Conservation (phyloP, 2,113 vertebrate species). For the Clarias macrocephalus region DNA sequence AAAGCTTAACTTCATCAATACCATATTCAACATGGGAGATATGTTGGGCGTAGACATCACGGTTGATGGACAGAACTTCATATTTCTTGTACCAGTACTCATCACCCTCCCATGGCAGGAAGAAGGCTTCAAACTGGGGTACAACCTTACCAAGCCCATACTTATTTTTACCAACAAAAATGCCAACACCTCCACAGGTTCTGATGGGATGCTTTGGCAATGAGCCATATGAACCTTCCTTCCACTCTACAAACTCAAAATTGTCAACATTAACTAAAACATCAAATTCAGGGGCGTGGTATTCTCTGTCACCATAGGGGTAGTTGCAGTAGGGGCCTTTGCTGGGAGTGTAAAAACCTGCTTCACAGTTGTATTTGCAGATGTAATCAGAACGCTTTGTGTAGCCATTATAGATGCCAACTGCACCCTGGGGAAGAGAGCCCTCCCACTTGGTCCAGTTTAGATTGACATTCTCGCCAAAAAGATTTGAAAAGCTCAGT, state of each 20-base stretch:
- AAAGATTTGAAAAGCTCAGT: constrained; percentile 53
- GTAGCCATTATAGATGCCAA: constrained; percentile 73
- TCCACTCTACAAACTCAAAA: constrained; percentile 77
- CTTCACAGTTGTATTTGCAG: constrained; percentile 70
- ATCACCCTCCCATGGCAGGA: constrained; percentile 72
- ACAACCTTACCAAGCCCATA: constrained; percentile 77
- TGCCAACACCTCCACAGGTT: constrained; percentile 60
- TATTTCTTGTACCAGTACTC: constrained; percentile 77
- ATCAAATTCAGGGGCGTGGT: constrained; percentile 65
- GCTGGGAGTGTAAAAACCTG: constrained; percentile 71
- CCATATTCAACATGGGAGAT: constrained; percentile 69
- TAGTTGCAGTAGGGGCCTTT: constrained; percentile 73
- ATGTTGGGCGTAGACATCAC: constrained; percentile 69
- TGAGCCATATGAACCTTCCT: constrained; percentile 65
- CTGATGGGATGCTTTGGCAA: constrained; percentile 65
- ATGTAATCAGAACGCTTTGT: constrained; percentile 69
- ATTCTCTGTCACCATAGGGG: constrained; percentile 68
- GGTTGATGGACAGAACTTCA: constrained; percentile 71
- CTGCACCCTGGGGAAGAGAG: constrained; percentile 64
- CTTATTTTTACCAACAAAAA: constrained; percentile 75
- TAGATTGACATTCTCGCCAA: constrained; percentile 69
- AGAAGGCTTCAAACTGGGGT: constrained; percentile 70
- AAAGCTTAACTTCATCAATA: constrained; percentile 66
- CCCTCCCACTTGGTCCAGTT: constrained; percentile 68
- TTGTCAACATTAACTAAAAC: constrained; percentile 72